Percentiles rank a stretch among this genome's conserved stretches.
These are phyloP conservation scores for Batillaria attramentaria DNA, from an alignment of 1,140 invertebrate species.

Conservation along the genomic window DNA sequence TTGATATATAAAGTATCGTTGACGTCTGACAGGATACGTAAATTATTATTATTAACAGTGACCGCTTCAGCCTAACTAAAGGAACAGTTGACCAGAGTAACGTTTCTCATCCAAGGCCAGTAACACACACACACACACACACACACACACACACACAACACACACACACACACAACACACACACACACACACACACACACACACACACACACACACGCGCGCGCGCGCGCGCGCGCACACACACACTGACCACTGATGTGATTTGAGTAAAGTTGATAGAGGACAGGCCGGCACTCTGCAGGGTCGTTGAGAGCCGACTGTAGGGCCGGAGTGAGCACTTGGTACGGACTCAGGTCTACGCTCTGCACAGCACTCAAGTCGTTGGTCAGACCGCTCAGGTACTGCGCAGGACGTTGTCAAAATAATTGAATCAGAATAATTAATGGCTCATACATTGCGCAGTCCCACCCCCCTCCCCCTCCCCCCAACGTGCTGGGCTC, in stretches of 20 bases:
- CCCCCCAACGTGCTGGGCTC: too few species aligned
- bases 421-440: too few species aligned
- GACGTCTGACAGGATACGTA: conserved; percentile 31
- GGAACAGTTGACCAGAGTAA: neutral
- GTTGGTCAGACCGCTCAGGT: conserved; percentile 22
- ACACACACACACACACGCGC: neutral
- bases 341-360: conserved; percentile 34
- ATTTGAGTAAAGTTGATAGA: conserved; percentile 38
- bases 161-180: conserved; percentile 13
- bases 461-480: too few species aligned
- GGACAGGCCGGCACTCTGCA: conserved; percentile 36
- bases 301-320: conserved; percentile 29
- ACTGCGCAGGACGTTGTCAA: too few species aligned
- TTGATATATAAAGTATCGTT: conserved; percentile 38
- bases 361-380: conserved; percentile 29
- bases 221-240: neutral
- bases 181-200: conserved; percentile 5
- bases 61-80: conserved; percentile 23
- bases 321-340: conserved; percentile 40
- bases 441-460: too few species aligned
- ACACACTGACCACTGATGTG: neutral
- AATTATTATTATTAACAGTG: conserved; percentile 37
- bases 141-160: too few species aligned
- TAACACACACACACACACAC: conserved; percentile 8
- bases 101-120: neutral